These are phyloP conservation scores for Pheosia tremula DNA, from an alignment of 2,888 invertebrate genomes.

Conservation along the genomic window DNA sequence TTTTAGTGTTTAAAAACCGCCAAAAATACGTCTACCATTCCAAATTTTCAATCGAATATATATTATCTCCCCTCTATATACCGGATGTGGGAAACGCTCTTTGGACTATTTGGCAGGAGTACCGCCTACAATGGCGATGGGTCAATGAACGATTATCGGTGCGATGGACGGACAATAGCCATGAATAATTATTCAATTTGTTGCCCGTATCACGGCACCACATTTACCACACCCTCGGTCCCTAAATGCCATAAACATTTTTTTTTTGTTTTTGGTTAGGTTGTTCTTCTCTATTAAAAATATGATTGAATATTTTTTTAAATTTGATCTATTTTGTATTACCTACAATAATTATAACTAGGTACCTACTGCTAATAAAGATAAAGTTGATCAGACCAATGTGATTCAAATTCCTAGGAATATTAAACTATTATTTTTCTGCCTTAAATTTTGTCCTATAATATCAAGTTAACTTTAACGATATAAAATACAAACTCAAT, in stretches of 20 bases:
- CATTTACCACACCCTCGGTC: not conserved
- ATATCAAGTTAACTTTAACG: not conserved
- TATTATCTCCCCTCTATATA: constrained; percentile 31
- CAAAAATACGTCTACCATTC: too few species aligned
- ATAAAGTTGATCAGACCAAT: too few species aligned
- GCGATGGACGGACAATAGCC: constrained; percentile 57
- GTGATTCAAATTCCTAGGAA: too few species aligned
- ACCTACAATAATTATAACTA: too few species aligned
- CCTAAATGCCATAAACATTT: not conserved
- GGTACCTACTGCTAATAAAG: too few species aligned
- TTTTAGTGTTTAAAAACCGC: too few species aligned
- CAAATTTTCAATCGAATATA: constrained; percentile 5
- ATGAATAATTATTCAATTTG: constrained; percentile 77
- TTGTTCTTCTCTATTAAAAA: too few species aligned
- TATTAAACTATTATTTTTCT: too few species aligned
- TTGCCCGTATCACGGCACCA: constrained; percentile 48
- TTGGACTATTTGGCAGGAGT: constrained; percentile 48
- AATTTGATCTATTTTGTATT: too few species aligned
- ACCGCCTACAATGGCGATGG: constrained; percentile 54
- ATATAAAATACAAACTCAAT: not conserved
- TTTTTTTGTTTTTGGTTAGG: too few species aligned
- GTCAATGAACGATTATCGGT: constrained; percentile 65
- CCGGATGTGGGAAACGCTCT: constrained; percentile 14
- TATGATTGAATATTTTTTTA: too few species aligned
- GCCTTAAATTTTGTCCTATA: too few species aligned